phyloP scores from a whole-genome alignment of 2,113 vertebrate genomes.

The Siniperca knerii region DNA sequence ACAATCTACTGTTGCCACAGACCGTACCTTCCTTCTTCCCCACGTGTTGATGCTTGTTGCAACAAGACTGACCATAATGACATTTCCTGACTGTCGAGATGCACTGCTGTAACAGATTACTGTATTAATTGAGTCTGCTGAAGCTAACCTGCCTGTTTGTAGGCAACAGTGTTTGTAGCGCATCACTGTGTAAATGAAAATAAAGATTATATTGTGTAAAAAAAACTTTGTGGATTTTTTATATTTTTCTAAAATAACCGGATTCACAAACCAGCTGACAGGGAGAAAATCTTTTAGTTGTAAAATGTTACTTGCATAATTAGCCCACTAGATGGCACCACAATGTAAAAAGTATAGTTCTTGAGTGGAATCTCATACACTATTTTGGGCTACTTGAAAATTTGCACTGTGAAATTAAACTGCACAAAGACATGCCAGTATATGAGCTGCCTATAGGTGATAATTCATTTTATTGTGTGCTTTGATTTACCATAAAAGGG shows the following conservation, averaged over 20 bases:
- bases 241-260: background rate
- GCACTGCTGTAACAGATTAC: constrained; percentile 40
- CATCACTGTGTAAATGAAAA: constrained; percentile 75
- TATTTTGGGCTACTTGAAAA: background rate
- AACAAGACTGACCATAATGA: constrained; percentile 3
- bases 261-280: background rate
- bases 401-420: constrained; percentile 29
- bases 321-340: constrained; percentile 69
- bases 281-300: background rate
- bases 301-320: constrained; percentile 1
- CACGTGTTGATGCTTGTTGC: background rate
- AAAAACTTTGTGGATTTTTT: background rate
- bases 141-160: constrained; percentile 55
- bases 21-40: background rate
- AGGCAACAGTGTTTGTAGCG: constrained; percentile 68
- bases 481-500: constrained; percentile 24
- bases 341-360: background rate
- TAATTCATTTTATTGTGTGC: constrained; percentile 15
- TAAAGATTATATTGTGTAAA: constrained; percentile 71
- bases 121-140: constrained; percentile 54
- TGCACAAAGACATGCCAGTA: constrained; percentile 1
- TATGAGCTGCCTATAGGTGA: constrained; percentile 6
- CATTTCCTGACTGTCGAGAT: constrained; percentile 36
- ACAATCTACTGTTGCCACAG: background rate
- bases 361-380: background rate